Percentiles rank a stretch among this genome's conserved stretches.
Evolutionary conservation across 1,140 invertebrate species (phyloP).

Genomic region (Oreohelix idahoensis): DNA sequence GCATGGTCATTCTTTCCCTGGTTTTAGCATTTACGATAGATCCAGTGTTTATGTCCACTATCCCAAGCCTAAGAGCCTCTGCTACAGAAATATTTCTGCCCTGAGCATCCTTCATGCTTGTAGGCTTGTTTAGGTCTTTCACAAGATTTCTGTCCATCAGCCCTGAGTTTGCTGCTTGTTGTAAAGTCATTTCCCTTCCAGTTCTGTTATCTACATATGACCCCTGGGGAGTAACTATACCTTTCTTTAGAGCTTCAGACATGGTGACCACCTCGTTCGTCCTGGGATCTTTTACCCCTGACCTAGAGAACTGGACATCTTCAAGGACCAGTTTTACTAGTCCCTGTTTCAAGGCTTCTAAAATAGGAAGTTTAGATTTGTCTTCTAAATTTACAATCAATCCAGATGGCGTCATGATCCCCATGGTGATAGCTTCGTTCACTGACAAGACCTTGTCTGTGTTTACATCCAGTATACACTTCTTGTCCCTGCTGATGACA

Average conservation of each 20-base stretch:
- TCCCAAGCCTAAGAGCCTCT: conserved; percentile 86
- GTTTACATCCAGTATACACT: conserved; percentile 85
- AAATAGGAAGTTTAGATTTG: conserved; percentile 80
- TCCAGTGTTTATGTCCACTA: conserved; percentile 89
- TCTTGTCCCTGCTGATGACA: conserved; percentile 89
- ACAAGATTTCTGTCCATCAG: conserved; percentile 69
- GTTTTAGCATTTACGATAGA: conserved; percentile 85
- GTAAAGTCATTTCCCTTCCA: conserved; percentile 82
- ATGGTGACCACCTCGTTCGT: conserved; percentile 88
- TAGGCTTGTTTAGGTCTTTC: conserved; percentile 61
- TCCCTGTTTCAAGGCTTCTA: conserved; percentile 87
- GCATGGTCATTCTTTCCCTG: conserved; percentile 60
- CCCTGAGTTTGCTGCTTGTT: conserved; percentile 74
- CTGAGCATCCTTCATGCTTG: conserved; percentile 72
- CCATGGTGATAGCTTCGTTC: conserved; percentile 84
- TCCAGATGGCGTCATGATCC: conserved; percentile 82
- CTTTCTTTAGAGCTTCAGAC: conserved; percentile 86
- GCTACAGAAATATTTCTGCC: conserved; percentile 73
- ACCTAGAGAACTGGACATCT: conserved; percentile 92
- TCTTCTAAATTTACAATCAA: conserved; percentile 35
- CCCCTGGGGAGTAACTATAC: conserved; percentile 83
- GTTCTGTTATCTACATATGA: conserved; percentile 83
- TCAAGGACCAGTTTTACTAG: conserved; percentile 88
- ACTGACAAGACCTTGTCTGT: conserved; percentile 86
- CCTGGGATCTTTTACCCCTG: conserved; percentile 88